phyloP scores from a whole-genome alignment of 2,797 vertebrate species.

The Muscicapa striata region DNA sequence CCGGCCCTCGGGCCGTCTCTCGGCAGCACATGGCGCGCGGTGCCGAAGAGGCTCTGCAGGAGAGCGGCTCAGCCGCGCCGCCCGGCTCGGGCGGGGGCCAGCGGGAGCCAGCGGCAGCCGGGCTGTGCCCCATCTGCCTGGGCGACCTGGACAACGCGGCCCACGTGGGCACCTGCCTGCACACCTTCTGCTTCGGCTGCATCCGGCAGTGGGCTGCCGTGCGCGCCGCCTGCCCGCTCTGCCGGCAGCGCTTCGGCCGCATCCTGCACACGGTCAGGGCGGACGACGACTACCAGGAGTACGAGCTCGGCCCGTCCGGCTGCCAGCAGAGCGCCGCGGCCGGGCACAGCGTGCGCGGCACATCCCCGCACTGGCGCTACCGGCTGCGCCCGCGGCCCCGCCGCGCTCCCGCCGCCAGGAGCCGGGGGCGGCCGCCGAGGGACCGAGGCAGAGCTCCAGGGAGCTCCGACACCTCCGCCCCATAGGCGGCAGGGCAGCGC shows the following conservation, averaged over 20 bases:
- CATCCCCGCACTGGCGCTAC: neutral
- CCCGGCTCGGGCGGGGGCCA: neutral
- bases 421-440: fast-evolving
- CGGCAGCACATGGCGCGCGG: neutral
- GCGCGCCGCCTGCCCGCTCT: neutral
- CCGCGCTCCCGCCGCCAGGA: fast-evolving
- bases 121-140: neutral
- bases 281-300: neutral
- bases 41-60: neutral
- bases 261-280: neutral
- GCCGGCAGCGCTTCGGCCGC: neutral
- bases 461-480: neutral
- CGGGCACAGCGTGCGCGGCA: fast-evolving
- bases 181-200: neutral
- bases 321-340: neutral
- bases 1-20: neutral
- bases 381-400: neutral
- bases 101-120: neutral
- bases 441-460: fast-evolving
- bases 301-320: neutral
- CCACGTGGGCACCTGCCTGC: neutral
- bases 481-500: neutral
- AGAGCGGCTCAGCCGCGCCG: neutral
- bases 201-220: neutral
- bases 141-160: neutral